Percentiles rank a stretch among this genome's conserved stretches.
These are phyloP conservation scores for Austrofundulus limnaeus DNA, from an alignment of 2,113 vertebrate species.

Conservation along the genomic window DNA sequence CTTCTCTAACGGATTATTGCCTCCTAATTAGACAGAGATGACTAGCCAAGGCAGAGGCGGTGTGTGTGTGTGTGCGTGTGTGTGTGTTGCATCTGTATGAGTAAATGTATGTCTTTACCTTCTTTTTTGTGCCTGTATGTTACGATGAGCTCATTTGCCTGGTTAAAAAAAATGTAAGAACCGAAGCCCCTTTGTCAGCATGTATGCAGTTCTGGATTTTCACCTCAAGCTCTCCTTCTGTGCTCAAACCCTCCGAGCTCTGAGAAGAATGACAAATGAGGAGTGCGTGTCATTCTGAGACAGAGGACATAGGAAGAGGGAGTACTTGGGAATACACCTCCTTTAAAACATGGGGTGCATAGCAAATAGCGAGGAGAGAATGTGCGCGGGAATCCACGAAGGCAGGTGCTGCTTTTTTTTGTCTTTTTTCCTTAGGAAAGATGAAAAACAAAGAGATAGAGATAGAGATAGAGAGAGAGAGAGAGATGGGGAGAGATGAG, in stretches of 20 bases:
- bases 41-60: constrained; percentile 69
- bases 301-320: constrained; percentile 48
- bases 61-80: constrained; percentile 32
- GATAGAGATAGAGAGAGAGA: constrained; percentile 5
- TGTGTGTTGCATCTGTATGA: neutral
- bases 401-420: neutral
- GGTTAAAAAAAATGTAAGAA: constrained; percentile 9
- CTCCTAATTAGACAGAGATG: constrained; percentile 78
- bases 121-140: neutral
- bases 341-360: constrained; percentile 49
- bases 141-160: constrained; percentile 1
- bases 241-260: constrained; percentile 32
- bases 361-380: constrained; percentile 38
- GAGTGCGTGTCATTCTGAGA: constrained; percentile 50
- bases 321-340: constrained; percentile 51
- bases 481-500: too few relatives aligned
- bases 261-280: constrained; percentile 69
- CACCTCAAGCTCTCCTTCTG: constrained; percentile 59
- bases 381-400: constrained; percentile 28
- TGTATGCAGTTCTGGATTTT: constrained; percentile 21
- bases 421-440: neutral
- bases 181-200: constrained; percentile 18
- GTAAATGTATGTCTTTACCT: constrained; percentile 21
- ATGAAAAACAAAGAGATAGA: constrained; percentile 48
- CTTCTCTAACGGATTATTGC: constrained; percentile 76